Evolutionary conservation across 2,888 invertebrate species (phyloP).

Genomic region (Lepidocyrtoides sp.): DNA sequence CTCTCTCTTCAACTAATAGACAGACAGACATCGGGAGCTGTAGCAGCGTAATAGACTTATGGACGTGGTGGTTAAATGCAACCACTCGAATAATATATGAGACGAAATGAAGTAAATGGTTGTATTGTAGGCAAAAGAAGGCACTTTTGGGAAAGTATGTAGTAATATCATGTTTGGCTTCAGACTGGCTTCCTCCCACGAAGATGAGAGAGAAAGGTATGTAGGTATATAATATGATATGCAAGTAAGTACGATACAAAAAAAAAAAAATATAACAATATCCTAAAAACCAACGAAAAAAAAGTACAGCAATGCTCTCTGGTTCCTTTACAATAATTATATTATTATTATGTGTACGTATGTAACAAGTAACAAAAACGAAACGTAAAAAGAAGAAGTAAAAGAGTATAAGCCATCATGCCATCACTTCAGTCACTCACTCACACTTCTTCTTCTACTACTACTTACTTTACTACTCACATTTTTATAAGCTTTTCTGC

Average conservation of each 20-base stretch:
- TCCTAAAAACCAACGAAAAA: slow-evolving; percentile 42
- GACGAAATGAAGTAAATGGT: slow-evolving; percentile 60
- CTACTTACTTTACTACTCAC: too few relatives aligned
- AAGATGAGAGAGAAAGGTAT: slow-evolving; percentile 81
- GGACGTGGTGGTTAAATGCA: slow-evolving; percentile 55
- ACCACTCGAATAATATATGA: slow-evolving; percentile 65
- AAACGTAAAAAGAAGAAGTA: slow-evolving; percentile 14
- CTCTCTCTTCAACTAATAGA: slow-evolving; percentile 26
- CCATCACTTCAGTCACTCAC: slow-evolving; percentile 48
- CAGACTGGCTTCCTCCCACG: slow-evolving; percentile 84
- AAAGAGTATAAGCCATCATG: slow-evolving; percentile 45
- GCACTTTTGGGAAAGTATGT: slow-evolving; percentile 76
- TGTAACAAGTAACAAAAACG: slow-evolving; percentile 58
- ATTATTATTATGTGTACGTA: slow-evolving; percentile 7
- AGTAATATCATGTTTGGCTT: slow-evolving; percentile 73
- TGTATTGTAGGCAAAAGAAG: slow-evolving; percentile 62
- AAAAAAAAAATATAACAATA: neutral
- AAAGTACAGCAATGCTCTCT: slow-evolving; percentile 32
- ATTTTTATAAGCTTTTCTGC: slow-evolving; percentile 35
- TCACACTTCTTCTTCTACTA: neutral
- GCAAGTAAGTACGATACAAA: neutral
- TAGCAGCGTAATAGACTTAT: slow-evolving; percentile 1
- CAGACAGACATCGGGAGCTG: neutral
- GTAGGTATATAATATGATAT: slow-evolving; percentile 8
- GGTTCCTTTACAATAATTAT: slow-evolving; percentile 11